Conservation (phyloP, 2,888 invertebrate genomes). For the Argyresthia goedartella region DNA sequence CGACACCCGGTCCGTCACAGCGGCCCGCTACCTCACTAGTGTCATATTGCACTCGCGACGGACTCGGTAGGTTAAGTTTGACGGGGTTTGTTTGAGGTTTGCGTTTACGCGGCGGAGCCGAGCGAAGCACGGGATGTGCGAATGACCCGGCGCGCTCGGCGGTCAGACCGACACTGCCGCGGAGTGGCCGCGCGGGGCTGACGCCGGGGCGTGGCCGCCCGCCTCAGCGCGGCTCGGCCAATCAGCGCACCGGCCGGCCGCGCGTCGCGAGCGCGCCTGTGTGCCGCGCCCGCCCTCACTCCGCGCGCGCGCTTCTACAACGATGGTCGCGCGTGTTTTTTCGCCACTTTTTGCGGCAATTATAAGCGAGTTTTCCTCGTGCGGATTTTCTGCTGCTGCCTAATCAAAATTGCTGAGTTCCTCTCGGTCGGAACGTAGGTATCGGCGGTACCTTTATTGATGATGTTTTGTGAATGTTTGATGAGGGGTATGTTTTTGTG, state of each 20-base stretch:
- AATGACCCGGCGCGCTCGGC: slow-evolving; percentile 71
- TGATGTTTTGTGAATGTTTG: slow-evolving; percentile 4
- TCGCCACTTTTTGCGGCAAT: slow-evolving; percentile 38
- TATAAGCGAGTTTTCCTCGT: slow-evolving; percentile 46
- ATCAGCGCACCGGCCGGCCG: slow-evolving; percentile 31
- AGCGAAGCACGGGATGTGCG: slow-evolving; percentile 66
- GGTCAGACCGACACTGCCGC: slow-evolving; percentile 69
- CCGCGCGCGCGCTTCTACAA: slow-evolving; percentile 36
- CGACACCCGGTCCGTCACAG: slow-evolving; percentile 56
- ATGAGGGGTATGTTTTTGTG: neutral
- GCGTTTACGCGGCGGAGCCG: slow-evolving; percentile 61
- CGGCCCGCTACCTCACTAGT: slow-evolving; percentile 70
- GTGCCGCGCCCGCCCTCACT: slow-evolving; percentile 20
- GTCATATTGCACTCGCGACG: slow-evolving; percentile 70
- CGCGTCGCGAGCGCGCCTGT: slow-evolving; percentile 16
- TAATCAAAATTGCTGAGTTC: slow-evolving; percentile 46
- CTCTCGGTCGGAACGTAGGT: slow-evolving; percentile 38
- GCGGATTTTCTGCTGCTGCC: slow-evolving; percentile 39
- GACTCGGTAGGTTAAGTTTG: slow-evolving; percentile 21
- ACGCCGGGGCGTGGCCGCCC: slow-evolving; percentile 26
- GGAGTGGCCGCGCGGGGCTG: slow-evolving; percentile 33
- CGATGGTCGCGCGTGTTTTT: slow-evolving; percentile 44
- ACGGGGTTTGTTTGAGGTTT: slow-evolving; percentile 24
- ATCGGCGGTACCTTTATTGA: slow-evolving; percentile 11
- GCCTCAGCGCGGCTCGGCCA: slow-evolving; percentile 45